Evolutionary conservation across 2,797 vertebrate genomes (phyloP).

Genomic region (Pelochelys cantorii): DNA sequence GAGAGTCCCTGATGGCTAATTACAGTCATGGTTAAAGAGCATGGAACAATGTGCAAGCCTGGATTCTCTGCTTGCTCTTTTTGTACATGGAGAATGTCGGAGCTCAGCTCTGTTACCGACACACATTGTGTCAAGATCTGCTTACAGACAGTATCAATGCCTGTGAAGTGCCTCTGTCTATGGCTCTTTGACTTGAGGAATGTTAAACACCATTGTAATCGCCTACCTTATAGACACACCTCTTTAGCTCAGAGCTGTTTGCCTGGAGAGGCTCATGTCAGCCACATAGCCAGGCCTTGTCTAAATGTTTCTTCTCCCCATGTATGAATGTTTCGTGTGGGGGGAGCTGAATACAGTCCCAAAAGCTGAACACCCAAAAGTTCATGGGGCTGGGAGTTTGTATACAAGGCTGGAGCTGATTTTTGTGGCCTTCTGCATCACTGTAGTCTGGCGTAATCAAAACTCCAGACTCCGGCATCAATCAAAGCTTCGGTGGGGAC

Average conservation of each 20-base stretch:
- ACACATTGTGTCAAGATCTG: background rate
- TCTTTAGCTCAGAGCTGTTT: background rate
- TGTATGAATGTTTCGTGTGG: background rate
- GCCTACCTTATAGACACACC: background rate
- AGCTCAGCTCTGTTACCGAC: background rate
- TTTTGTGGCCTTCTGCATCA: rapidly evolving
- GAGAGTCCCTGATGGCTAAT: background rate
- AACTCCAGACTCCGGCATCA: rapidly evolving
- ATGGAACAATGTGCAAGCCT: rapidly evolving
- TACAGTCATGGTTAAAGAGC: background rate
- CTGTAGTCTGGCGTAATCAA: rapidly evolving
- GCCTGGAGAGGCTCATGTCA: background rate
- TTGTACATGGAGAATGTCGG: rapidly evolving
- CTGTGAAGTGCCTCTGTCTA: rapidly evolving
- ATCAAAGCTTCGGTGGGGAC: rapidly evolving
- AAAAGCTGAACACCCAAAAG: background rate
- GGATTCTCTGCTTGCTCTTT: background rate
- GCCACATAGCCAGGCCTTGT: background rate
- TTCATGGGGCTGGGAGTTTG: background rate
- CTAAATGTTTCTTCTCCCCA: background rate
- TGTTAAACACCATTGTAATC: background rate
- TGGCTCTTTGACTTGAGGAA: background rate
- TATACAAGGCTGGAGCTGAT: rapidly evolving
- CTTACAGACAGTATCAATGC: background rate
- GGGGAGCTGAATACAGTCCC: background rate